Evolutionary conservation across 2,797 vertebrate species (phyloP).

Genomic region (Zenarchopterus dispar): DNA sequence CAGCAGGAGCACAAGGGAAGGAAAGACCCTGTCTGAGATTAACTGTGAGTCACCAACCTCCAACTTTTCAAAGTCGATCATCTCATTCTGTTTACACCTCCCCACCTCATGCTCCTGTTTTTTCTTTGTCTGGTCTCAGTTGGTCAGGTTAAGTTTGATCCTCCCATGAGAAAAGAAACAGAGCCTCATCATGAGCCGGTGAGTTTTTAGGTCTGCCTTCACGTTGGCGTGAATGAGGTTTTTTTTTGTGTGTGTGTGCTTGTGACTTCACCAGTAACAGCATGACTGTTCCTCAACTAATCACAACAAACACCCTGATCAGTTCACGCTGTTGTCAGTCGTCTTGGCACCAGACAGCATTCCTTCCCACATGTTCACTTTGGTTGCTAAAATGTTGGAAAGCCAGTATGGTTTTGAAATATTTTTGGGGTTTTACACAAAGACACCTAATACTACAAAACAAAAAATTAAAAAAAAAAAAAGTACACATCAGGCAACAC

Average conservation of each 20-base stretch:
- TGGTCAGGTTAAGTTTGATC: conserved; percentile 97
- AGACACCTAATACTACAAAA: too few relatives aligned
- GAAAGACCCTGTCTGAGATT: conserved; percentile 96
- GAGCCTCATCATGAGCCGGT: conserved; percentile 96
- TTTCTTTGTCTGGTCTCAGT: conserved; percentile 73
- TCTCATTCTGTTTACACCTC: neutral
- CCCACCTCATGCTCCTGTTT: neutral
- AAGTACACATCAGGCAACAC: too few relatives aligned
- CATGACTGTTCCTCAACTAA: conserved; percentile 48
- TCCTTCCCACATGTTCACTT: conserved; percentile 23
- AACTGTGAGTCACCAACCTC: conserved; percentile 87
- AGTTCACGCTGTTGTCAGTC: conserved; percentile 9
- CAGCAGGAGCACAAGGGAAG: conserved; percentile 93
- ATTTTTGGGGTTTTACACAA: neutral
- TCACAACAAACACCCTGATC: conserved; percentile 41
- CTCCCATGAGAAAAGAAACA: conserved; percentile 93
- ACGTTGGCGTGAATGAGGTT: conserved; percentile 7
- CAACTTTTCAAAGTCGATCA: neutral
- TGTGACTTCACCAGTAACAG: conserved; percentile 44
- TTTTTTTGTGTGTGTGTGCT: conserved; percentile 29
- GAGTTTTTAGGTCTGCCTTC: conserved; percentile 68
- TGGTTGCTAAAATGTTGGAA: neutral
- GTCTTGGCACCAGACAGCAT: conserved; percentile 13
- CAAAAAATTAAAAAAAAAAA: too few relatives aligned
- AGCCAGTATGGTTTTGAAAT: neutral